Conservation (phyloP, 2,113 vertebrate genomes). For the Melanerpes aurifrons region DNA sequence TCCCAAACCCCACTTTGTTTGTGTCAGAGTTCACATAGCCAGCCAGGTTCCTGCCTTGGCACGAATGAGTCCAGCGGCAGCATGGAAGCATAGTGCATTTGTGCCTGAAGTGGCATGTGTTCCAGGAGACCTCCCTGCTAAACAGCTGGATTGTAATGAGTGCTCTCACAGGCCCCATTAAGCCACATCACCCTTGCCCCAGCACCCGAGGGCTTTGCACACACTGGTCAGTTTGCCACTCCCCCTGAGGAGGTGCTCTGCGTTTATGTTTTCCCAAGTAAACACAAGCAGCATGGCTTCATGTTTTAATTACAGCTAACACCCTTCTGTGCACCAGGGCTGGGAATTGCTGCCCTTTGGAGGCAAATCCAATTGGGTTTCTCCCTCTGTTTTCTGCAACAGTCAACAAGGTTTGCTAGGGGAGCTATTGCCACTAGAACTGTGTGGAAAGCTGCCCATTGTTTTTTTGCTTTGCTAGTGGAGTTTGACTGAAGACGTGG, state of each 20-base stretch:
- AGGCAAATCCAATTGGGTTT: not conserved
- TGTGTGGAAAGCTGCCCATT: not conserved
- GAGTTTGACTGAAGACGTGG: not conserved
- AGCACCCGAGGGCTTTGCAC: not conserved
- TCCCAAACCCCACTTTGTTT: not conserved
- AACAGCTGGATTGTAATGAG: not conserved
- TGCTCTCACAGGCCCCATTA: not conserved
- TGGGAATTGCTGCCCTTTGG: not conserved
- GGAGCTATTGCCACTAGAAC: not conserved
- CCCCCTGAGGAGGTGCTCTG: not conserved
- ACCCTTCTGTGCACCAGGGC: not conserved
- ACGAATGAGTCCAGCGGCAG: not conserved
- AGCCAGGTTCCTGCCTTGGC: not conserved
- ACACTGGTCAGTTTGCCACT: not conserved
- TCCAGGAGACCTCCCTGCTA: not conserved
- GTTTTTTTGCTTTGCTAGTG: not conserved
- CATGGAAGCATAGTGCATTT: not conserved
- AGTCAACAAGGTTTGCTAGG: not conserved
- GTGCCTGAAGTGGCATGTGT: not conserved
- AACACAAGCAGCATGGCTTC: not conserved
- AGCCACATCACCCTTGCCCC: not conserved
- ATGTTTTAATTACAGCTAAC: not conserved
- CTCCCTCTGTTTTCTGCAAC: not conserved
- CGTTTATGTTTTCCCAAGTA: constrained; percentile 33
- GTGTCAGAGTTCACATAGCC: not conserved